Evolutionary conservation across 2,888 invertebrate species (phyloP).

Genomic region (Brachylomia viminalis): DNA sequence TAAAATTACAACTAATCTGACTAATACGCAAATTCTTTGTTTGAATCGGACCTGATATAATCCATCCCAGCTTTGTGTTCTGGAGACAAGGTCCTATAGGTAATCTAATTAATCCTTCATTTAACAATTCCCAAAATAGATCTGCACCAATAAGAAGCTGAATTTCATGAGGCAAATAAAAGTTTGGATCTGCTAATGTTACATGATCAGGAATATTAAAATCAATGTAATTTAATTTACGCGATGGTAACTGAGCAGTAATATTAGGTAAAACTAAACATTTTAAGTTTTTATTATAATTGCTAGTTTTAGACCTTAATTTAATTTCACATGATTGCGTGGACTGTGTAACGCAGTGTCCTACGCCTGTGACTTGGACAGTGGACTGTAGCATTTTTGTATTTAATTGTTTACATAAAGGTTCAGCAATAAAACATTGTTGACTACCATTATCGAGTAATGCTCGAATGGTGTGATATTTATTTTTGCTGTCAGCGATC

Average conservation of each 20-base stretch:
- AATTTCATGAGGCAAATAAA: conserved; percentile 17
- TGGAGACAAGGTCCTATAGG: conserved; percentile 19
- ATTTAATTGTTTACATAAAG: conserved; percentile 53
- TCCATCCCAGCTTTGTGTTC: conserved; percentile 27
- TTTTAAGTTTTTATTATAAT: conserved; percentile 34
- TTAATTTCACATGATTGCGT: conserved; percentile 50
- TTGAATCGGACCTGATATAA: conserved; percentile 27
- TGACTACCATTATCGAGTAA: conserved; percentile 22
- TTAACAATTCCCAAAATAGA: conserved; percentile 33
- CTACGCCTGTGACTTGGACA: conserved; percentile 53
- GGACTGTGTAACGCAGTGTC: conserved; percentile 50
- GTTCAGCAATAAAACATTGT: conserved; percentile 31
- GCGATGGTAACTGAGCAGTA: conserved; percentile 14
- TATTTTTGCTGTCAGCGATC: conserved; percentile 18
- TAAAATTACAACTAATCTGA: conserved; percentile 11
- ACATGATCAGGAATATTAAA: conserved; percentile 25
- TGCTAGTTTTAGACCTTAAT: conserved; percentile 35
- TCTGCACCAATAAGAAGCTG: conserved; percentile 36
- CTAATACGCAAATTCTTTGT: conserved; percentile 11
- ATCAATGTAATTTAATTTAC: neutral
- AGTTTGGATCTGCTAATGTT: conserved; percentile 38
- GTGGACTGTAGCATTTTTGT: conserved; percentile 62
- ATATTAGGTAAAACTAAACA: conserved; percentile 54
- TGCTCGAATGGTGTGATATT: conserved; percentile 17
- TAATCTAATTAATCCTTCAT: conserved; percentile 28